Conservation (phyloP, 2,888 invertebrate genomes). For the Cryptocheilus praepositus region DNA sequence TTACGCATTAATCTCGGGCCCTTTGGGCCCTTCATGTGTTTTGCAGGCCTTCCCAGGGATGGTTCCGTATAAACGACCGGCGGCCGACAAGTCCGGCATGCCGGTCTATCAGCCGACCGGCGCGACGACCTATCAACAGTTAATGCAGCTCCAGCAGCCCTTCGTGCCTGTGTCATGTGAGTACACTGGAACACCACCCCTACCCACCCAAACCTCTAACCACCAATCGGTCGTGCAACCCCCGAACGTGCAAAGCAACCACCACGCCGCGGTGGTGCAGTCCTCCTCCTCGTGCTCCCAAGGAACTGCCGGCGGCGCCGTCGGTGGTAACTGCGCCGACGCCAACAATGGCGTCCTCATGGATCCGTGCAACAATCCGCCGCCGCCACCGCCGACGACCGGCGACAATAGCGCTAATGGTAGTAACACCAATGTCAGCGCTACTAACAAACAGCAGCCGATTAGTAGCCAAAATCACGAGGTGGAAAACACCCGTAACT, state of each 20-base stretch:
- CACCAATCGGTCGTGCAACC: conserved; percentile 69
- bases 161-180: conserved; percentile 99
- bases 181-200: conserved; percentile 87
- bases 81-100: conserved; percentile 96
- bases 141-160: conserved; percentile 96
- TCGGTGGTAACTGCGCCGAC: conserved; percentile 59
- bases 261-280: conserved; percentile 58
- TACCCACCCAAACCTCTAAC: conserved; percentile 75
- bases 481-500: conserved; percentile 67
- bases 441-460: conserved; percentile 53
- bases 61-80: conserved; percentile 96
- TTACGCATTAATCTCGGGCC: too few relatives aligned
- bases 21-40: conserved; percentile 43
- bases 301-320: conserved; percentile 50
- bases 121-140: conserved; percentile 94
- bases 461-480: conserved; percentile 67
- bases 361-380: conserved; percentile 71
- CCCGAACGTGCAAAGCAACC: conserved; percentile 57
- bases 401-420: conserved; percentile 55
- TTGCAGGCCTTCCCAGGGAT: conserved; percentile 94
- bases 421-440: conserved; percentile 40
- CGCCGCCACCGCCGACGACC: conserved; percentile 68
- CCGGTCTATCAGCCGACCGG: conserved; percentile 94
- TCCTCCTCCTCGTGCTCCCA: conserved; percentile 61
- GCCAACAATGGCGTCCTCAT: conserved; percentile 71